Conservation (phyloP, 2,113 vertebrate genomes). For the Tringa solitaria region DNA sequence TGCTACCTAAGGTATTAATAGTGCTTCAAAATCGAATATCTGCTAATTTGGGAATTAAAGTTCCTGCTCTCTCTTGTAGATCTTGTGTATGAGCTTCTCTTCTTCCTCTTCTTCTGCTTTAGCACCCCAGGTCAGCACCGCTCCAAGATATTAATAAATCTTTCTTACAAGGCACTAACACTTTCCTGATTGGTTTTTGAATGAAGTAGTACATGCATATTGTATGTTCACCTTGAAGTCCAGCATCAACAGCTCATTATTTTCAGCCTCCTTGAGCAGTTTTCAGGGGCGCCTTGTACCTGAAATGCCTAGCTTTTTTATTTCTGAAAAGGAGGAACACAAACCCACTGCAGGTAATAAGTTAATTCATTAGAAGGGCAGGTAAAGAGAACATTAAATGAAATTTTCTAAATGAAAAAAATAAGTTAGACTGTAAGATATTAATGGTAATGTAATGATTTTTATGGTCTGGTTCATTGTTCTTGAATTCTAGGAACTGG, state of each 20-base stretch:
- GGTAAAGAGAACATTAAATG: background rate
- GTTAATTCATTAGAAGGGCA: background rate
- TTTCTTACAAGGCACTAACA: background rate
- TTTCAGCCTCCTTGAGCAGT: background rate
- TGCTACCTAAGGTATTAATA: background rate
- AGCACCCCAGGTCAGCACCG: background rate
- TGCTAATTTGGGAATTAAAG: background rate
- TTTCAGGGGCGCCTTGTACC: background rate
- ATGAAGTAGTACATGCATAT: background rate
- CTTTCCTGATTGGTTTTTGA: background rate
- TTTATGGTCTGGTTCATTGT: background rate
- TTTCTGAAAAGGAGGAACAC: background rate
- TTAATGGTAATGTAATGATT: background rate
- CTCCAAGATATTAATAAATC: background rate
- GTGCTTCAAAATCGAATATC: background rate
- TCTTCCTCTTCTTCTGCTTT: background rate
- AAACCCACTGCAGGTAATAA: background rate
- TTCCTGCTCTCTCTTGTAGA: background rate
- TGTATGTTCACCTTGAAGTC: background rate
- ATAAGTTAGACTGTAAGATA: background rate
- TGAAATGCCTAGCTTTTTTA: background rate
- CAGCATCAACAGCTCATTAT: background rate
- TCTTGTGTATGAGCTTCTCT: background rate
- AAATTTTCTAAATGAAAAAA: background rate
- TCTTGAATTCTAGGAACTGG: background rate